phyloP scores from a whole-genome alignment of 2,797 vertebrate genomes.

The Enteromius anoplus region DNA sequence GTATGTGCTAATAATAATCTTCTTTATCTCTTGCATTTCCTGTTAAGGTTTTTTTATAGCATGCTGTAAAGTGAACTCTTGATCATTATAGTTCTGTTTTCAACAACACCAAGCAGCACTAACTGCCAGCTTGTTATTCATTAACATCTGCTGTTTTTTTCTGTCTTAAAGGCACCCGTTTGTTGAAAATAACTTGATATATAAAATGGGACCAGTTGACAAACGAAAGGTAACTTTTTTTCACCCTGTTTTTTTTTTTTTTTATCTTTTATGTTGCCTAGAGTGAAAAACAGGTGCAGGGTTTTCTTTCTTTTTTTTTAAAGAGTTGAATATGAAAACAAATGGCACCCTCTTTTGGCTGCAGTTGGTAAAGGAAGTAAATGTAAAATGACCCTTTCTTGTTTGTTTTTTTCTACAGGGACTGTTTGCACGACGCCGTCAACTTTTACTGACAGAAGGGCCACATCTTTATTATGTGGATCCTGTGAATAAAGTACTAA shows the following conservation, averaged over 20 bases:
- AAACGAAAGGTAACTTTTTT: constrained; percentile 89
- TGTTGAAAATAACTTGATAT: constrained; percentile 98
- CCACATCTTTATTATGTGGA: constrained; percentile 99
- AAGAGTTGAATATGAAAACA: background rate
- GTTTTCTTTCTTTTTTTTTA: background rate
- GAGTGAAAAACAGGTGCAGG: background rate
- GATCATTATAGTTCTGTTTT: constrained; percentile 24
- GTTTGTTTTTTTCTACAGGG: constrained; percentile 76
- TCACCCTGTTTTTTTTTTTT: background rate
- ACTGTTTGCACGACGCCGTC: constrained; percentile 93
- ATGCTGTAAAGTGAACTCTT: constrained; percentile 24
- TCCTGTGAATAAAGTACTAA: constrained; percentile 97
- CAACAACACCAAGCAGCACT: constrained; percentile 5
- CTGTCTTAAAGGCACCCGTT: constrained; percentile 92
- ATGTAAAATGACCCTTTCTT: background rate
- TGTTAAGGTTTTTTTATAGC: constrained; percentile 10
- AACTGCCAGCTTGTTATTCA: constrained; percentile 18
- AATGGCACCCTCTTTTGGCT: constrained; percentile 43
- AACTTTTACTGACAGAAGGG: constrained; percentile 95
- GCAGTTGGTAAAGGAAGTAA: background rate
- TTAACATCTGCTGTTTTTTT: background rate
- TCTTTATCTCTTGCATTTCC: constrained; percentile 36
- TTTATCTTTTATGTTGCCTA: background rate
- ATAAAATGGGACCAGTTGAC: constrained; percentile 99
- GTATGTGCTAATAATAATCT: constrained; percentile 15